Conservation (phyloP, 2,797 vertebrate species). For the Hoplostethus mediterraneus region DNA sequence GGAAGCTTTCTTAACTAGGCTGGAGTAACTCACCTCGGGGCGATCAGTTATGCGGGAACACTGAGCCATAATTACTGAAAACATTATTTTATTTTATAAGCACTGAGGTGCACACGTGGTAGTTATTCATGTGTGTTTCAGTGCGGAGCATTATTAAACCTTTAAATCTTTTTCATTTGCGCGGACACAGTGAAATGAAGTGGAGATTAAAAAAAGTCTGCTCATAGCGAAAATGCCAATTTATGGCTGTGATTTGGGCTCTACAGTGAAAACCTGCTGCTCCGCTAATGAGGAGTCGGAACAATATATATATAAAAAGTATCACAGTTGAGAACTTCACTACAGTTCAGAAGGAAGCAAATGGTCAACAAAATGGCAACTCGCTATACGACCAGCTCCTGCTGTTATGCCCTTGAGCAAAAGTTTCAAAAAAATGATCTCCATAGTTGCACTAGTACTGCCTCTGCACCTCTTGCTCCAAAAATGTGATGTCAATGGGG, state of each 20-base stretch:
- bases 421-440: too few relatives aligned
- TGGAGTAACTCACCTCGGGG: constrained; percentile 29
- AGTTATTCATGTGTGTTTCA: constrained; percentile 32
- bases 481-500: background rate
- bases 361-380: background rate
- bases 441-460: background rate
- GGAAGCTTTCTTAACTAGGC: constrained; percentile 4
- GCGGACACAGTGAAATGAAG: constrained; percentile 1
- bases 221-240: constrained; percentile 21
- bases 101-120: constrained; percentile 34
- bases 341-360: background rate
- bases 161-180: constrained; percentile 31
- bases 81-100: constrained; percentile 51
- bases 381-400: background rate
- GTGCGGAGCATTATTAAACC: constrained; percentile 19
- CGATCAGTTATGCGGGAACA: constrained; percentile 32
- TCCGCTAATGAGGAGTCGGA: constrained; percentile 15
- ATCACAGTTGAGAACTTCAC: background rate
- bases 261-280: constrained; percentile 16
- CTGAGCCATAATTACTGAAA: constrained; percentile 30
- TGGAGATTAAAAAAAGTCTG: constrained; percentile 10
- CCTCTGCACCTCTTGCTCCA: background rate
- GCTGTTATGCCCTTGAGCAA: background rate
- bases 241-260: constrained; percentile 23
- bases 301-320: background rate